Evolutionary conservation across 2,797 vertebrate genomes (phyloP).

Genomic region (Lagocephalus sceleratus): DNA sequence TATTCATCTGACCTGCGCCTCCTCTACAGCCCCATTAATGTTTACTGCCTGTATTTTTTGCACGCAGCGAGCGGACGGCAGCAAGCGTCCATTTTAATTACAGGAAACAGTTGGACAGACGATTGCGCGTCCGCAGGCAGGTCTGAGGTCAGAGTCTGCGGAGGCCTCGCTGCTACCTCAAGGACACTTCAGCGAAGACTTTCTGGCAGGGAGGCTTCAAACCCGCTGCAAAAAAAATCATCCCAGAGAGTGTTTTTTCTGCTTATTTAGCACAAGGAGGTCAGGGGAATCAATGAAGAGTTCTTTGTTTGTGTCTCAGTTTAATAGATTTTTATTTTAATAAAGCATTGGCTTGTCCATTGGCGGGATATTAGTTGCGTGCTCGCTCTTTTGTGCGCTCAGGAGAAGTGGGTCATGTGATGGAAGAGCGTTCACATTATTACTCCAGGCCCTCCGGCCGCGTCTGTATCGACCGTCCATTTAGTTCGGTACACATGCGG

Average conservation of each 20-base stretch:
- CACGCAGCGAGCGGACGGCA: conserved; percentile 15
- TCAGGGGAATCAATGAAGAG: conserved; percentile 33
- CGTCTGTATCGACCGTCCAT: conserved; percentile 41
- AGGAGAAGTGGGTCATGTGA: conserved; percentile 58
- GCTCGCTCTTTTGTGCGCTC: conserved; percentile 20
- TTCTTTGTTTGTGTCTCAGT: conserved; percentile 11
- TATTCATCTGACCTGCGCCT: too few relatives aligned
- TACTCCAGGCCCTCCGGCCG: conserved; percentile 41
- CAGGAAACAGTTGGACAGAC: conserved; percentile 13
- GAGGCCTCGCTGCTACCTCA: neutral
- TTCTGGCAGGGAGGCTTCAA: conserved; percentile 16
- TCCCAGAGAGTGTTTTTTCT: conserved; percentile 23
- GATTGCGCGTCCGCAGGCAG: conserved; percentile 4
- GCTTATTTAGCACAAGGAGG: conserved; percentile 12
- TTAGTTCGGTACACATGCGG: conserved; percentile 37
- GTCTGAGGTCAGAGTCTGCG: conserved; percentile 16
- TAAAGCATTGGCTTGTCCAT: conserved; percentile 25
- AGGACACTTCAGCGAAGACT: conserved; percentile 29
- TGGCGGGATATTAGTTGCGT: conserved; percentile 24
- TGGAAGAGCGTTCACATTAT: conserved; percentile 42
- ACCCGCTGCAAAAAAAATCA: conserved; percentile 23
- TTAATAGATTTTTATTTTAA: conserved; percentile 37
- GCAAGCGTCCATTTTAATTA: conserved; percentile 21
- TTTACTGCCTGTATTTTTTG: conserved; percentile 35
- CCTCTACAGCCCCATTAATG: conserved; percentile 32